Evolutionary conservation across 2,113 vertebrate species (phyloP).

Genomic region (Clarias magur): DNA sequence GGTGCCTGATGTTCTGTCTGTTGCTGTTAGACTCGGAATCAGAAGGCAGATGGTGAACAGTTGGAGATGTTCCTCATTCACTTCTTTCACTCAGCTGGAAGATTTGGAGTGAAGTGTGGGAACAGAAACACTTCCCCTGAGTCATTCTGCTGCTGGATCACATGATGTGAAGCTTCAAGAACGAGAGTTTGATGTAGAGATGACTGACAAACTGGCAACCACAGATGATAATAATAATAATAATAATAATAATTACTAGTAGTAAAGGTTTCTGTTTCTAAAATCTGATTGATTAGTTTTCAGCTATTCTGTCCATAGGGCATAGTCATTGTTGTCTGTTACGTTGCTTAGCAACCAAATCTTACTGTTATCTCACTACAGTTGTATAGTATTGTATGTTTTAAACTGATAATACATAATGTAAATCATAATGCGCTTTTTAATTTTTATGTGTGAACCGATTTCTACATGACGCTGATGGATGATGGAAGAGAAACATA

Average conservation of each 20-base stretch:
- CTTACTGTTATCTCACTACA: background rate
- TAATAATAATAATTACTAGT: too few relatives aligned
- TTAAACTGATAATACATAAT: too few relatives aligned
- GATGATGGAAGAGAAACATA: background rate
- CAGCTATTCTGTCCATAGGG: too few relatives aligned
- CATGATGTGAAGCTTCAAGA: background rate
- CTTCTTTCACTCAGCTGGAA: constrained; percentile 1
- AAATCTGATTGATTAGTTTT: background rate
- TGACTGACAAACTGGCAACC: background rate
- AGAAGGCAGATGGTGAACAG: constrained; percentile 19
- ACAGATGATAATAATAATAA: too few relatives aligned
- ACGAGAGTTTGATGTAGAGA: background rate
- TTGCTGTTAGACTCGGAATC: constrained; percentile 34
- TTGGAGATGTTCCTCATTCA: constrained; percentile 27
- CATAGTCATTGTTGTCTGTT: background rate
- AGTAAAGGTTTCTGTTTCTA: background rate
- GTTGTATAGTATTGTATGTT: too few relatives aligned
- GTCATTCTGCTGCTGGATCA: background rate
- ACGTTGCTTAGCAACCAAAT: background rate
- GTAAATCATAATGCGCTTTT: background rate
- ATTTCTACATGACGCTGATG: background rate
- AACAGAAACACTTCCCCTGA: background rate
- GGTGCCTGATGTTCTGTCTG: constrained; percentile 39
- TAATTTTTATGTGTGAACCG: background rate
- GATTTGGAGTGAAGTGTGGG: constrained; percentile 27